Evolutionary conservation across 2,797 vertebrate species (phyloP).

Genomic region (Microctenopoma steveboyesi): DNA sequence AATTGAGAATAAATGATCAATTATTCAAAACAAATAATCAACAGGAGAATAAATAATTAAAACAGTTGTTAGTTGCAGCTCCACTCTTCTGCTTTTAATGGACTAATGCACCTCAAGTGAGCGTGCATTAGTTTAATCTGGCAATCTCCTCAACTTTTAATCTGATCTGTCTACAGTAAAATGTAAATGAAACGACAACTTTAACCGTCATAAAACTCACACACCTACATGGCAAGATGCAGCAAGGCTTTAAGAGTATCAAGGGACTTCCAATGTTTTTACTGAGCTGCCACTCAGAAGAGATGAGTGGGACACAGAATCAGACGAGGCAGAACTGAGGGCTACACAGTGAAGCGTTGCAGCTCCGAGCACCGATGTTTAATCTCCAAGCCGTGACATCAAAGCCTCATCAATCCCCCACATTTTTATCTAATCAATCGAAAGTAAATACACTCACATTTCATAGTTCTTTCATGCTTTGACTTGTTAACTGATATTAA

Average conservation of each 20-base stretch:
- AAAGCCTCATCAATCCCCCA: conserved; percentile 42
- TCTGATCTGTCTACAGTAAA: background rate
- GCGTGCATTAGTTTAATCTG: background rate
- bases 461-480: conserved; percentile 35
- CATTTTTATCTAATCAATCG: conserved; percentile 50
- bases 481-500: conserved; percentile 37
- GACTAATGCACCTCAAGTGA: conserved; percentile 8
- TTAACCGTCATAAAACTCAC: conserved; percentile 28
- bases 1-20: too few species aligned
- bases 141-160: conserved; percentile 1
- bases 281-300: conserved; percentile 54
- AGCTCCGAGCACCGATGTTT: conserved; percentile 37
- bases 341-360: conserved; percentile 26
- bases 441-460: conserved; percentile 39
- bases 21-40: too few species aligned
- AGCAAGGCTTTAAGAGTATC: conserved; percentile 21
- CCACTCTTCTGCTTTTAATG: too few species aligned
- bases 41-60: too few species aligned
- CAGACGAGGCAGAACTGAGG: conserved; percentile 28
- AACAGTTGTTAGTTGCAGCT: too few species aligned
- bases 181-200: conserved; percentile 19
- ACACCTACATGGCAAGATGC: conserved; percentile 25
- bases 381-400: conserved; percentile 49
- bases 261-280: conserved; percentile 42
- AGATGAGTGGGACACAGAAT: conserved; percentile 48